Base-by-base conservation (phyloP, 37 sponge, comb jelly and placozoan species). In the Theonella swinhoei region DNA sequence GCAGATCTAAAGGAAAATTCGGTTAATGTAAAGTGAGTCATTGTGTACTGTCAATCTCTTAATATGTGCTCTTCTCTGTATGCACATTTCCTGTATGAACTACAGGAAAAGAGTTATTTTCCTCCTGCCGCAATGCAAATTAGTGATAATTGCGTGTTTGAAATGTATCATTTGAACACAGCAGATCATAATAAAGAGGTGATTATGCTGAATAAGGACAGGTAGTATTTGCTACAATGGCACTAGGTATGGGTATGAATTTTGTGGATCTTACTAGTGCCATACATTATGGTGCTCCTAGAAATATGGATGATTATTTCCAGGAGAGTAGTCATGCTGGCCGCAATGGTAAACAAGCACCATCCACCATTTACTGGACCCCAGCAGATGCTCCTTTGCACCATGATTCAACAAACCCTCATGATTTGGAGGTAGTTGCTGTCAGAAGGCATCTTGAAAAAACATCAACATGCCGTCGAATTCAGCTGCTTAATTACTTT, bases 251-350 rank as follows among this genome's bases (percentile, higher is more conserved):
- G 84, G 74, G 84, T 19, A 62, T 83, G 22, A 28, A 83, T 42
- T 24, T 78, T 2, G 39, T 23, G 25, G 33, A 77, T 38, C 31
- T 83, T 26, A 82, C 80, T 38, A 62, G 28, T 20, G 63, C 80
- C 59, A 25, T 83, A n/a, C 85, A 83, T 64, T 78, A 83, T 76
- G 85, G 85, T 8, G 85, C 85, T 58, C 85, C 85, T 60, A 24
- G 38, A n/a, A 80, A 38, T 60, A 62, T 78, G 1, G 85, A 83
- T 19, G 85, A 78, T 67, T 83, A 83, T 41, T 80, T 83, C 19
- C 60, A 58, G 60, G 60, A 58, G 19, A 58, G 60, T 58, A 19
- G 60, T 58, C 60, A 19, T 20, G 74, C 35, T 26, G 74, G 81
- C 47, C 33, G 83, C 79, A 38, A 28, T 74, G 58, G 76, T 23